These are phyloP conservation scores for Drosophila malerkotliana DNA, from an alignment of 1,140 invertebrate genomes.

Conservation along the genomic window DNA sequence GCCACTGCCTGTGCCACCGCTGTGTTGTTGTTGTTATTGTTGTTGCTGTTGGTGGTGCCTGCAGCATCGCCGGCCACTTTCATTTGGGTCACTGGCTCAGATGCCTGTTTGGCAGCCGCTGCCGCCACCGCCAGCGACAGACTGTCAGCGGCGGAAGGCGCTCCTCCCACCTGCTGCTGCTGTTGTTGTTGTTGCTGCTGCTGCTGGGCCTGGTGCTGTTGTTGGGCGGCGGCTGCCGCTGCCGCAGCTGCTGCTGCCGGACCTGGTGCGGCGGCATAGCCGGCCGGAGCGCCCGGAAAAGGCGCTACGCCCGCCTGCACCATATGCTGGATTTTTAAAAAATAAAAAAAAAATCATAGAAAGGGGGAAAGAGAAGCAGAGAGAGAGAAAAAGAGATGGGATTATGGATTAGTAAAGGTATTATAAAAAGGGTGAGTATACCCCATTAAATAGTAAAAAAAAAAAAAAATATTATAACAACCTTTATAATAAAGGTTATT, in stretches of 20 bases:
- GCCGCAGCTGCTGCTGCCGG: constrained; percentile 88
- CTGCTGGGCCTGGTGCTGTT: constrained; percentile 68
- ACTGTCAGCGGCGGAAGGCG: constrained; percentile 83
- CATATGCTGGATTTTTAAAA: constrained; percentile 91
- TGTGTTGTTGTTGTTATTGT: constrained; percentile 43
- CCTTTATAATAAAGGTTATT: no score
- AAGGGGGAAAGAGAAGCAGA: constrained; percentile 21
- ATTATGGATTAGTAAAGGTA: constrained; percentile 55
- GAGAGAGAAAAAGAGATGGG: constrained; percentile 36
- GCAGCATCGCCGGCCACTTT: constrained; percentile 78
- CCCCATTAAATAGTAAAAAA: not conserved
- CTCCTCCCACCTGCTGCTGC: constrained; percentile 83
- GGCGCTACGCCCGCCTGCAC: constrained; percentile 96
- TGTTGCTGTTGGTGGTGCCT: constrained; percentile 34
- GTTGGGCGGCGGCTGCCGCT: constrained; percentile 87
- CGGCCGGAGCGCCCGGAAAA: constrained; percentile 90
- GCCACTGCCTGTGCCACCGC: constrained; percentile 21
- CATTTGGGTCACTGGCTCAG: constrained; percentile 86
- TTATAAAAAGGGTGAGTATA: constrained; percentile 24
- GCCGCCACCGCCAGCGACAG: constrained; percentile 87
- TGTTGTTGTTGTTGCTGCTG: constrained; percentile 84
- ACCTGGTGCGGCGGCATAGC: constrained; percentile 88
- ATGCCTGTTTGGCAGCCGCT: constrained; percentile 84
- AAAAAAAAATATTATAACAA: not conserved
- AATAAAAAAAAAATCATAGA: constrained; percentile 14